Base-by-base conservation (phyloP, 2,888 invertebrate species). In the Drosophila ezoana region DNA sequence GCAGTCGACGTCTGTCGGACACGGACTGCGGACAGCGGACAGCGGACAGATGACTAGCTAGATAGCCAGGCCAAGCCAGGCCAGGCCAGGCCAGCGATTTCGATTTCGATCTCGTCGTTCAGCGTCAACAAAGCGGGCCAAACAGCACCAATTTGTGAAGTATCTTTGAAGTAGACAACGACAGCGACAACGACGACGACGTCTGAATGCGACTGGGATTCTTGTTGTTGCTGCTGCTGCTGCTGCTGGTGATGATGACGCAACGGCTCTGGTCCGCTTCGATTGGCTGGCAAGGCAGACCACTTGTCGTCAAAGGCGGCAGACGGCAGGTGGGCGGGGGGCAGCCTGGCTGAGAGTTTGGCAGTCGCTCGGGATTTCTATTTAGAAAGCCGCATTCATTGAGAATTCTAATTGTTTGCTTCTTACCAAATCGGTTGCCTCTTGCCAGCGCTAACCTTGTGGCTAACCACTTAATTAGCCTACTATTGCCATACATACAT, bases 111-210 rank as follows among this genome's bases (percentile, higher is more conserved):
- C 83, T 83, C 65, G 63, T 70, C 68, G 65, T 64, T 57, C 28
- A 69, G 54, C 70, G 79, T 66, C 78, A 81, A 79, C 86, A 79
- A 83, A 86, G 79, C 81, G 73, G 81, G 84, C 84, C 79, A 84
- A 64, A 61, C 79, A 85, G 70, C 84, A 75, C 86, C 81, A 85
- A 87, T 87, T 87, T 84, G 85, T 85, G 85, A 84, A 87, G 87
- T 85, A 87, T 87, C 87, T 83, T 54, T 79, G 76, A 76, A 77
- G 82, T 84, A 45, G 71, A 78, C 78, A 65, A 51, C 66, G 58
- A 53, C 68, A 57, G 28, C 73, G 44, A 43, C 63, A 53, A 33
- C 63, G 48, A 44, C 60, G 56, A 43, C 56, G 37, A 48, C 52
- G 33, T 54, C 40, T 51, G 45, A 77, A 60, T 65, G 76, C 57